A percentile compares a stretch with the other conserved stretches of the same genome.
Evolutionary conservation across 2,113 vertebrate species (phyloP).

Genomic region (Anolis carolinensis): DNA sequence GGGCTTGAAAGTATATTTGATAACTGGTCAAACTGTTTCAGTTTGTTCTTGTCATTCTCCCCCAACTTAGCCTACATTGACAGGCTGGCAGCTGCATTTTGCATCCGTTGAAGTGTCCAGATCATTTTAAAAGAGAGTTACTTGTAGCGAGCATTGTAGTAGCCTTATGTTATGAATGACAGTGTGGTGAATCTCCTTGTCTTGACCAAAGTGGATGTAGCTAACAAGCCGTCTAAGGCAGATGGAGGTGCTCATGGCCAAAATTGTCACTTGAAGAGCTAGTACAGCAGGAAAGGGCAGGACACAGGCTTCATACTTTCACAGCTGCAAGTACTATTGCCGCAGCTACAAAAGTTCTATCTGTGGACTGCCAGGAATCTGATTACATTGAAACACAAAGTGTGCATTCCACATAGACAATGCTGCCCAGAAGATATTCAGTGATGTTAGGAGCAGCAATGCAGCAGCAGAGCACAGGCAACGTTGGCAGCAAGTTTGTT

Average conservation of each 20-base stretch:
- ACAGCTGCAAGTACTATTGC: too few relatives aligned
- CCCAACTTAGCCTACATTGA: not conserved
- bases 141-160: not conserved
- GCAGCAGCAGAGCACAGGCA: too few relatives aligned
- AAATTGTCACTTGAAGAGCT: not conserved
- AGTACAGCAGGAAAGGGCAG: too few relatives aligned
- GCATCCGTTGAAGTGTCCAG: not conserved
- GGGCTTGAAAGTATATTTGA: not conserved
- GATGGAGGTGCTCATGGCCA: too few relatives aligned
- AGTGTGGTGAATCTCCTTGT: not conserved
- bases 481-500: too few relatives aligned
- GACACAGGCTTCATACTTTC: too few relatives aligned
- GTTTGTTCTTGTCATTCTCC: not conserved
- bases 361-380: too few relatives aligned
- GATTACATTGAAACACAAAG: too few relatives aligned
- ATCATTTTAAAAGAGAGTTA: not conserved
- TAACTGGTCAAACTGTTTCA: not conserved
- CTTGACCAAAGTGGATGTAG: not conserved
- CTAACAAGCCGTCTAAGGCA: not conserved
- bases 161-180: not conserved
- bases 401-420: too few relatives aligned
- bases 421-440: too few relatives aligned
- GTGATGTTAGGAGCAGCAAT: too few relatives aligned
- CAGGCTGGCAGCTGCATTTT: not conserved
- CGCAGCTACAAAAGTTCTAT: too few relatives aligned